Percentiles rank a stretch among this genome's conserved stretches.
Evolutionary conservation across 1,140 invertebrate species (phyloP).

Genomic region (Tachypleus tridentatus): DNA sequence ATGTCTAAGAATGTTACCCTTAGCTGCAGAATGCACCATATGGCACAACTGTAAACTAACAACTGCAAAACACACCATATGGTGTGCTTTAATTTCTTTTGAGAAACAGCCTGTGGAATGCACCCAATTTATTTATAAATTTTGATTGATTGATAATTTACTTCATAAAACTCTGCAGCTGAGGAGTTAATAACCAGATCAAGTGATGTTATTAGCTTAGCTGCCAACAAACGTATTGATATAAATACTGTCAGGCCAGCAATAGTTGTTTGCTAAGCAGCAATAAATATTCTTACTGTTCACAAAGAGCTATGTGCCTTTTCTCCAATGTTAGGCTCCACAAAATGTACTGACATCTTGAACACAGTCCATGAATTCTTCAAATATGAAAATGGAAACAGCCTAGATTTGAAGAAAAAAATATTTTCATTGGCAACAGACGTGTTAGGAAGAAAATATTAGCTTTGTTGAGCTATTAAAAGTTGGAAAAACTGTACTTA

Average conservation of each 20-base stretch:
- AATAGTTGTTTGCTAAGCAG: conserved; percentile 1
- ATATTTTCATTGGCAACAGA: background rate
- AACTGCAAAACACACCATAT: too few relatives aligned
- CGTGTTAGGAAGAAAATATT: background rate
- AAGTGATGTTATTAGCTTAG: background rate
- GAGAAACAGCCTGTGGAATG: too few relatives aligned
- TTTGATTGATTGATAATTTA: too few relatives aligned
- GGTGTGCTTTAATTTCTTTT: too few relatives aligned
- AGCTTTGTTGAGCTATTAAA: background rate
- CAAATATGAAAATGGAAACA: too few relatives aligned
- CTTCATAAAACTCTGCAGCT: too few relatives aligned
- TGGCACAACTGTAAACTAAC: background rate
- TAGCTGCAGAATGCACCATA: too few relatives aligned
- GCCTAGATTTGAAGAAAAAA: background rate
- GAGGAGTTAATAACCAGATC: too few relatives aligned
- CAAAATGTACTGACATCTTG: conserved; percentile 1
- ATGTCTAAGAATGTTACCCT: background rate
- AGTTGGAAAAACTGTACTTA: background rate
- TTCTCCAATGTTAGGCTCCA: conserved; percentile 1
- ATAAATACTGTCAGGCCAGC: background rate
- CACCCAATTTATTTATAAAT: too few relatives aligned
- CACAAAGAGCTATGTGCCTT: conserved; percentile 1
- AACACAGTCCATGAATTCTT: background rate
- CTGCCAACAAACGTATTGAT: background rate
- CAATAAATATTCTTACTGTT: background rate